These are phyloP conservation scores for Paradoxurus hermaphroditus DNA, from an alignment of 2,113 vertebrate genomes.

Conservation along the genomic window DNA sequence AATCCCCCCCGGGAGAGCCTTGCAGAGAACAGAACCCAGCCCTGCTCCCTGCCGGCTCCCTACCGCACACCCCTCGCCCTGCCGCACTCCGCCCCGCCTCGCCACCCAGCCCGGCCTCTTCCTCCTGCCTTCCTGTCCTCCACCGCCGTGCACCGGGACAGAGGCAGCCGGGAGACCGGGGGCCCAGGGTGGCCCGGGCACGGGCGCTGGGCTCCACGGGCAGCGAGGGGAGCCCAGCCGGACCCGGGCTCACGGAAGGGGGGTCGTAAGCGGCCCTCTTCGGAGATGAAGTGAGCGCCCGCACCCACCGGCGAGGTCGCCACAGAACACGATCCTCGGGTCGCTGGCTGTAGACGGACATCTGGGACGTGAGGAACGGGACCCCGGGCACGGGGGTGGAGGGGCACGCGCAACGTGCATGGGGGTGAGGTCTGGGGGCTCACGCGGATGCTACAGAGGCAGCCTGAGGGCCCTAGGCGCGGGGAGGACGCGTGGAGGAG, in stretches of 20 bases:
- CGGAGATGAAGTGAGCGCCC: background rate
- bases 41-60: constrained; percentile 37
- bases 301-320: background rate
- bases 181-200: background rate
- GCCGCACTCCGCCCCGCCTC: constrained; percentile 5
- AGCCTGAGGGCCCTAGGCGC: too few species aligned
- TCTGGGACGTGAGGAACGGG: background rate
- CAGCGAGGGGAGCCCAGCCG: background rate
- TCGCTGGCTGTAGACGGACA: background rate
- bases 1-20: background rate
- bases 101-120: constrained; percentile 41
- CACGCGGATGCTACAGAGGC: background rate
- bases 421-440: too few species aligned
- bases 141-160: background rate
- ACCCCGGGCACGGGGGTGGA: background rate
- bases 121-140: background rate
- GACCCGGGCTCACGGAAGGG: background rate
- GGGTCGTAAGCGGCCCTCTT: background rate
- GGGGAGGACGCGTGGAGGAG: background rate
- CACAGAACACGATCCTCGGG: background rate
- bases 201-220: background rate
- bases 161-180: background rate
- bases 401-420: background rate
- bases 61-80: background rate
- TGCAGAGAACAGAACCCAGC: background rate